These are phyloP conservation scores for Perognathus longimembris DNA, from an alignment of 2,113 vertebrate genomes.

Conservation along the genomic window DNA sequence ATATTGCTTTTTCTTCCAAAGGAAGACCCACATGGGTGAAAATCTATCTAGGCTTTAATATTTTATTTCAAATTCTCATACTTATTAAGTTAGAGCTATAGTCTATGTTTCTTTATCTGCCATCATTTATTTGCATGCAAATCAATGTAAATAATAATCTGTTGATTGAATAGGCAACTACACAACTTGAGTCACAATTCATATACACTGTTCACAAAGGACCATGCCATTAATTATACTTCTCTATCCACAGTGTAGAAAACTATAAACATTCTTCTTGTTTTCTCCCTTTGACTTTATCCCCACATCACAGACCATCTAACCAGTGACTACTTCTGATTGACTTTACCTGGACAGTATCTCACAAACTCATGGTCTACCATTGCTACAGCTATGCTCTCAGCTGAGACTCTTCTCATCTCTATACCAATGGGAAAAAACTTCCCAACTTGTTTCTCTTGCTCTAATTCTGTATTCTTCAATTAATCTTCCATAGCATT, in stretches of 20 bases:
- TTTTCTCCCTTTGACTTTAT: background rate
- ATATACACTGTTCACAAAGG: background rate
- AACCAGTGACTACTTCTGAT: background rate
- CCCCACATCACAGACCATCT: background rate
- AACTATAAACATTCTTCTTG: background rate
- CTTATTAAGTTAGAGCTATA: background rate
- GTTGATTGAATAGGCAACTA: background rate
- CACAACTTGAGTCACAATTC: background rate
- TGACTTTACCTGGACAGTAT: background rate
- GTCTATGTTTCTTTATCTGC: background rate
- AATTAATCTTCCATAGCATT: background rate
- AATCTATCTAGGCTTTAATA: background rate
- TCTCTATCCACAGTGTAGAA: background rate
- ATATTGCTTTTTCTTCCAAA: conserved; percentile 5
- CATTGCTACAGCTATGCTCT: background rate
- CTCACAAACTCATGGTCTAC: background rate
- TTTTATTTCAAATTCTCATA: background rate
- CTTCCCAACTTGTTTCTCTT: background rate
- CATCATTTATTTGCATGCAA: background rate
- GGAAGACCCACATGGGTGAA: background rate
- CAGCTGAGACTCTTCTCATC: background rate
- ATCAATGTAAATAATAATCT: background rate
- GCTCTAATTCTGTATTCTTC: background rate
- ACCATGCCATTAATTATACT: background rate
- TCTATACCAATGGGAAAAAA: background rate